phyloP scores from a whole-genome alignment of 2,888 invertebrate species.

The Pterobdella sp. region DNA sequence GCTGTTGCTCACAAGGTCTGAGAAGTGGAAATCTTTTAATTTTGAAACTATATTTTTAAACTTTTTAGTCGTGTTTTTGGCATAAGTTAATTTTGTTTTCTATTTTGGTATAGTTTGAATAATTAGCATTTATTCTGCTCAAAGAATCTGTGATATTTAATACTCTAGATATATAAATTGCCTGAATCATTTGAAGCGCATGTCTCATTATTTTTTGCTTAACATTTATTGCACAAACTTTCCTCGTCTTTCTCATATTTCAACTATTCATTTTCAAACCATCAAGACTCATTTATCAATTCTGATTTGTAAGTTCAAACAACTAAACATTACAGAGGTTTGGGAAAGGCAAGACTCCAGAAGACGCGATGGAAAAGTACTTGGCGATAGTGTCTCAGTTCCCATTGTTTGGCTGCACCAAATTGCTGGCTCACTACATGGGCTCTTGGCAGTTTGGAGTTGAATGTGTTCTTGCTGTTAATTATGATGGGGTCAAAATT shows the following conservation, averaged over 20 bases:
- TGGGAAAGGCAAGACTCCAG: slow-evolving; percentile 30
- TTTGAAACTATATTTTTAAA: too few species aligned
- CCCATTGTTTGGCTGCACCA: slow-evolving; percentile 78
- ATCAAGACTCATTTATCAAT: not conserved
- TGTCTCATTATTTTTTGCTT: too few species aligned
- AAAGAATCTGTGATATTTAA: too few species aligned
- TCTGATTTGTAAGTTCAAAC: not conserved
- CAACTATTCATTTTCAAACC: not conserved
- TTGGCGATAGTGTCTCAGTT: slow-evolving; percentile 93
- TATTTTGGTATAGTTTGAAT: too few species aligned
- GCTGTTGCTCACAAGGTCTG: slow-evolving; percentile 51
- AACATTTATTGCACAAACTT: not conserved
- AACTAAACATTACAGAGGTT: slow-evolving; percentile 50
- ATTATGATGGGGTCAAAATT: slow-evolving; percentile 79
- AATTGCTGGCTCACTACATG: slow-evolving; percentile 76
- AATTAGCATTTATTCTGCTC: too few species aligned
- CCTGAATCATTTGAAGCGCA: too few species aligned
- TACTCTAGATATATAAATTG: too few species aligned
- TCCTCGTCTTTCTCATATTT: not conserved
- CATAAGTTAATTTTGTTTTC: too few species aligned
- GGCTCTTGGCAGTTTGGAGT: slow-evolving; percentile 83
- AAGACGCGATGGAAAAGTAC: slow-evolving; percentile 68
- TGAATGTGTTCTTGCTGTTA: slow-evolving; percentile 69
- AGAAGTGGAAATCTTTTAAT: too few species aligned
- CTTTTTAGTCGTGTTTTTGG: too few species aligned